Conservation (phyloP, 1,140 invertebrate genomes). For the Euglossa dilemma region DNA sequence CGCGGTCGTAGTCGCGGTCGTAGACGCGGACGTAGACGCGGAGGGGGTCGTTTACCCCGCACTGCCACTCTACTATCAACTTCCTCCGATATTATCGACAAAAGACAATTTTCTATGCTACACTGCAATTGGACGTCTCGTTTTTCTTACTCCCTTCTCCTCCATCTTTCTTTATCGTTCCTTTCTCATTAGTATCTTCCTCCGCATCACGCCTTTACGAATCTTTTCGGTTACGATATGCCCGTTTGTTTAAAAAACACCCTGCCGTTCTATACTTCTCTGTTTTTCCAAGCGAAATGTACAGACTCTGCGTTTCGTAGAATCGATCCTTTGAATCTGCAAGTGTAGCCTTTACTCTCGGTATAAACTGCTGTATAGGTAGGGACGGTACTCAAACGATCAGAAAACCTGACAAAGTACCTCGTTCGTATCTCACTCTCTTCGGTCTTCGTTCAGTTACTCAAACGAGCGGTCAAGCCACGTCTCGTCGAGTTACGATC, state of each 20-base stretch:
- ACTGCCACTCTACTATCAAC: conserved; percentile 57
- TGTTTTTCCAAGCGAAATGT: background rate
- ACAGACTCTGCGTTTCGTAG: background rate
- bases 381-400: conserved; percentile 13
- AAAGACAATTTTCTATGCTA: conserved; percentile 64
- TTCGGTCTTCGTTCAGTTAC: conserved; percentile 18
- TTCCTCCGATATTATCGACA: conserved; percentile 63
- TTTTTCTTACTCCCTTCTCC: conserved; percentile 9
- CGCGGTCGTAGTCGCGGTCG: background rate
- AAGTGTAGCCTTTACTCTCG: background rate
- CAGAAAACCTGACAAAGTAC: conserved; percentile 50
- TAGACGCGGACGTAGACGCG: background rate
- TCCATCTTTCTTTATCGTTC: conserved; percentile 21
- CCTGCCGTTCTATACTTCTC: background rate
- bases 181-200: background rate
- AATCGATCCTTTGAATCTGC: conserved; percentile 18
- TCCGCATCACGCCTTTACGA: background rate
- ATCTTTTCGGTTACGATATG: too few species aligned
- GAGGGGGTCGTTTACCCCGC: conserved; percentile 63
- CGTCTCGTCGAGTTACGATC: conserved; percentile 56
- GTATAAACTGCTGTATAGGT: background rate
- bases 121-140: conserved; percentile 59
- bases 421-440: conserved; percentile 39
- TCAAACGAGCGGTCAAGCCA: conserved; percentile 43
- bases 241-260: background rate